These are phyloP conservation scores for Neogobius melanostomus DNA, from an alignment of 2,113 vertebrate species.

Conservation along the genomic window DNA sequence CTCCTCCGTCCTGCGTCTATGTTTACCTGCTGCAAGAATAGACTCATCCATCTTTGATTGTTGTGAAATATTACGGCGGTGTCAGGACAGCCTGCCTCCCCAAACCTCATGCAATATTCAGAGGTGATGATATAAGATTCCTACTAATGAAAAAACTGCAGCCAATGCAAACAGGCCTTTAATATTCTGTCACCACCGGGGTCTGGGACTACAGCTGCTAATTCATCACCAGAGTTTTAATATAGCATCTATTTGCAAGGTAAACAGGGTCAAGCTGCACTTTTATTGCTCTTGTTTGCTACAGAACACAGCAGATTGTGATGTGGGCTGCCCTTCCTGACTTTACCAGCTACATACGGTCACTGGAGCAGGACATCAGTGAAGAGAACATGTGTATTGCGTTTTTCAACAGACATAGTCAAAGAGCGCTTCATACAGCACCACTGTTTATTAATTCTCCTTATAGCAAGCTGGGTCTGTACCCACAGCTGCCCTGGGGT, in stretches of 20 bases:
- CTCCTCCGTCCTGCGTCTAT: slow-evolving; percentile 41
- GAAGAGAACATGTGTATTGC: too few relatives aligned
- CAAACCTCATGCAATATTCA: slow-evolving; percentile 75
- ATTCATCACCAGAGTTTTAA: not conserved
- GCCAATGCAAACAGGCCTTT: slow-evolving; percentile 71
- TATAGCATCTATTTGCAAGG: not conserved
- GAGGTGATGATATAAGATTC: slow-evolving; percentile 69
- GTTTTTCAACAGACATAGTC: too few relatives aligned
- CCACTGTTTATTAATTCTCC: too few relatives aligned
- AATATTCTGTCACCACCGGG: slow-evolving; percentile 45
- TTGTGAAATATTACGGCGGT: slow-evolving; percentile 68
- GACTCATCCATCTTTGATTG: slow-evolving; percentile 71
- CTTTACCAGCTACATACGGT: too few relatives aligned
- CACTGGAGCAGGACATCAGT: too few relatives aligned
- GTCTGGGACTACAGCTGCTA: slow-evolving; percentile 9
- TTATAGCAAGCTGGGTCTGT: too few relatives aligned
- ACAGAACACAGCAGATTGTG: too few relatives aligned
- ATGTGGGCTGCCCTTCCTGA: too few relatives aligned
- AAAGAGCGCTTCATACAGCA: too few relatives aligned
- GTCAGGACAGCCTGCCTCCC: slow-evolving; percentile 60
- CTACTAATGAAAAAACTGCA: slow-evolving; percentile 70
- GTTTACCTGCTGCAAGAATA: slow-evolving; percentile 60
- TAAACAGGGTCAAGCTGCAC: too few relatives aligned
- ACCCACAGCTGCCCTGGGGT: too few relatives aligned
- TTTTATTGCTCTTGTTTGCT: too few relatives aligned